Percentiles rank a stretch among this genome's conserved stretches.
Conservation (phyloP, 2,113 vertebrate species). For the Triplophysa siluroides region DNA sequence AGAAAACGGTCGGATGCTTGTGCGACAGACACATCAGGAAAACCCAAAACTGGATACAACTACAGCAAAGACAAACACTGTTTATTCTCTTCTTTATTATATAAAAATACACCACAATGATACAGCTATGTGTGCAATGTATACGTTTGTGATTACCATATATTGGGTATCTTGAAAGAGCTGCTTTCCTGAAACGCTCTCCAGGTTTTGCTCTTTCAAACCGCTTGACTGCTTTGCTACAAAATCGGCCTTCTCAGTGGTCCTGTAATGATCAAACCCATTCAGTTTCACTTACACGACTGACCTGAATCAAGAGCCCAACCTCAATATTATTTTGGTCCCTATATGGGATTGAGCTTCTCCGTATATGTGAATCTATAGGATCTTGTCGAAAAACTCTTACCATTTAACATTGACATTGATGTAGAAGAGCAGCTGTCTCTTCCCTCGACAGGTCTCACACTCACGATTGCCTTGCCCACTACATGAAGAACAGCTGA, state of each 20-base stretch:
- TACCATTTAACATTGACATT: conserved; percentile 73
- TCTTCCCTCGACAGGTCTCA: conserved; percentile 62
- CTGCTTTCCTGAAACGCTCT: conserved; percentile 66
- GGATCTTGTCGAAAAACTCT: not conserved
- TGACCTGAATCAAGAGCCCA: too few relatives aligned
- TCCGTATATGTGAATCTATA: too few relatives aligned
- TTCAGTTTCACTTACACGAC: too few relatives aligned
- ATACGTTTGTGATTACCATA: conserved; percentile 59
- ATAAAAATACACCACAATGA: too few relatives aligned
- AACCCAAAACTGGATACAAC: conserved; percentile 74
- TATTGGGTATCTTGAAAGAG: conserved; percentile 68
- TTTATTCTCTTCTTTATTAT: not conserved
- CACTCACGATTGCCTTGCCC: conserved; percentile 62
- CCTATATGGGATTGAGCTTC: too few relatives aligned
- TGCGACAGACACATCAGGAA: conserved; percentile 68
- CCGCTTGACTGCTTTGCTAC: conserved; percentile 66
- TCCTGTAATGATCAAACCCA: conserved; percentile 56
- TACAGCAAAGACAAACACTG: conserved; percentile 49
- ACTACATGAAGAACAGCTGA: conserved; percentile 65
- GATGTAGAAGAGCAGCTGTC: conserved; percentile 71
- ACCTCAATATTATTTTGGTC: too few relatives aligned
- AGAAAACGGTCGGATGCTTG: conserved; percentile 71
- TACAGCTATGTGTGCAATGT: not conserved
- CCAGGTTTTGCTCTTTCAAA: conserved; percentile 61
- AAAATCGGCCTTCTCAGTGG: conserved; percentile 59